phyloP scores from a whole-genome alignment of 2,888 invertebrate species.

The Papilio protenor region DNA sequence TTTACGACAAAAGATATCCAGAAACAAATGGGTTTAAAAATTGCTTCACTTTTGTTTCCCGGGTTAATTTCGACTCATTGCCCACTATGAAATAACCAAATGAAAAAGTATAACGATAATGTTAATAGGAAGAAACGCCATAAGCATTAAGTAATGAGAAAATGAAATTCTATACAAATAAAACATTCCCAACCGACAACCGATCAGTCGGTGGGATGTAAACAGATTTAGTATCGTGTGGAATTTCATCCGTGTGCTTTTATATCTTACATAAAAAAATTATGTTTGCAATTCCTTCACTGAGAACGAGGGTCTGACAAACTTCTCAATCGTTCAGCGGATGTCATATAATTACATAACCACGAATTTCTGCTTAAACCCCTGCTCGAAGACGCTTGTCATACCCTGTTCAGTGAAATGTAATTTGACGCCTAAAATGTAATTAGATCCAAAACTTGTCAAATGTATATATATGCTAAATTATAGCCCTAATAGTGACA shows the following conservation, averaged over 20 bases:
- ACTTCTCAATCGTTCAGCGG: neutral
- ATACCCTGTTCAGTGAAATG: neutral
- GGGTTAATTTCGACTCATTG: too few relatives aligned
- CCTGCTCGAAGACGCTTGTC: neutral
- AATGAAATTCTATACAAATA: slow-evolving; percentile 14
- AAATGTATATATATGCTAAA: neutral
- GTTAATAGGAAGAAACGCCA: neutral
- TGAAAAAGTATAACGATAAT: neutral
- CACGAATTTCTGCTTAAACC: neutral
- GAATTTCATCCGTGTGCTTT: slow-evolving; percentile 18
- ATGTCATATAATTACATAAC: neutral
- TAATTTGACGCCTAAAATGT: neutral
- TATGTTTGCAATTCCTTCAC: neutral
- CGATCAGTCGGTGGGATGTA: slow-evolving; percentile 6
- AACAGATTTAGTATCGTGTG: slow-evolving; percentile 14
- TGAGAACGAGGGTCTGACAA: slow-evolving; percentile 7
- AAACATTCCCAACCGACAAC: neutral
- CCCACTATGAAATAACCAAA: too few relatives aligned
- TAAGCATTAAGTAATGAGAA: neutral
- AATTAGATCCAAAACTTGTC: neutral
- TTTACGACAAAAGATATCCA: too few relatives aligned
- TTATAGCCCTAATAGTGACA: neutral
- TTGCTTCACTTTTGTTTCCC: too few relatives aligned
- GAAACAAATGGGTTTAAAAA: too few relatives aligned
- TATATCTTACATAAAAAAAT: neutral